A percentile compares a stretch with the other conserved stretches of the same genome.
phyloP scores from a whole-genome alignment of 2,113 vertebrate genomes.

The Stegostoma tigrinum region DNA sequence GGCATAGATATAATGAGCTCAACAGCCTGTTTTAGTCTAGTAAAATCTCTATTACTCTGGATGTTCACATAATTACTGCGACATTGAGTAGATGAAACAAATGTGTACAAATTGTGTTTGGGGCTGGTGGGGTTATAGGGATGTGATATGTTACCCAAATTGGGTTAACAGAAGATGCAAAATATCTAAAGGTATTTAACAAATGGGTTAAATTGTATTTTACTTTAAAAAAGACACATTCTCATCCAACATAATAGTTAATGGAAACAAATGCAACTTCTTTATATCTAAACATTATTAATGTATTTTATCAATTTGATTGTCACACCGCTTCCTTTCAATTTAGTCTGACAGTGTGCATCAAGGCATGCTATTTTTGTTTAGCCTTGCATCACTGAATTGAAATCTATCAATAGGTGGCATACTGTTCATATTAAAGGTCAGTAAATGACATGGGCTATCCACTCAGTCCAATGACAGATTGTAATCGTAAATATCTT shows the following conservation, averaged over 20 bases:
- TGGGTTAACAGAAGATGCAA: background rate
- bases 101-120: background rate
- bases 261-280: background rate
- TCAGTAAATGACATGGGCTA: conserved; percentile 22
- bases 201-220: background rate
- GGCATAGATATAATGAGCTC: background rate
- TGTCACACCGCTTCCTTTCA: background rate
- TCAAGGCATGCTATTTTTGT: conserved; percentile 5
- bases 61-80: background rate
- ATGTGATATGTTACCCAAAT: background rate
- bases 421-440: conserved; percentile 24
- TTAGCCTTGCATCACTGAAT: background rate
- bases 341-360: background rate
- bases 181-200: background rate
- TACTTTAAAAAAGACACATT: background rate
- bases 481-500: background rate
- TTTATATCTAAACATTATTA: conserved; percentile 5
- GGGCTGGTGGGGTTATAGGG: background rate
- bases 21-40: background rate
- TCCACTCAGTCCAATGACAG: too few species aligned
- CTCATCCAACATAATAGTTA: background rate
- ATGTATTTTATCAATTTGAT: background rate
- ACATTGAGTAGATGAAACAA: background rate
- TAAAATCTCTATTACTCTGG: background rate
- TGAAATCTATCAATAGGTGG: conserved; percentile 24